Evolutionary conservation across 37 sponge, comb jelly and placozoan species (phyloP).

Genomic region (Spongia lamella): DNA sequence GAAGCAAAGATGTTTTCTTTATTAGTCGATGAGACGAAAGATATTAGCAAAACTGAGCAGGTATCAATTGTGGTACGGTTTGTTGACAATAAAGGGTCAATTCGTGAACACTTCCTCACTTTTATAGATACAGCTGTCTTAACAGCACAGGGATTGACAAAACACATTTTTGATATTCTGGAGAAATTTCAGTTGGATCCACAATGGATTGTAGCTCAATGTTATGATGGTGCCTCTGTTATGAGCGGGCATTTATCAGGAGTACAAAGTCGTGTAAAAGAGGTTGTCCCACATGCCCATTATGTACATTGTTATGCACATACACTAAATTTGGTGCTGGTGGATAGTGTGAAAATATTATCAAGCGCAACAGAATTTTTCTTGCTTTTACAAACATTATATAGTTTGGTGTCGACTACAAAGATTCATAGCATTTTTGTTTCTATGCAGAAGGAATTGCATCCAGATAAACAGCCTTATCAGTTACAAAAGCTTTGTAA

Average conservation of each 20-base stretch:
- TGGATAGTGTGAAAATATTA: slow-evolving; percentile 47
- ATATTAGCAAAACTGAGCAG: slow-evolving; percentile 62
- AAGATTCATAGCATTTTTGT: slow-evolving; percentile 52
- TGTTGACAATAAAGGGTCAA: slow-evolving; percentile 52
- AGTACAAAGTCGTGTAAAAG: slow-evolving; percentile 44
- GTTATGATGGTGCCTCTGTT: slow-evolving; percentile 74
- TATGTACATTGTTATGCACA: slow-evolving; percentile 74
- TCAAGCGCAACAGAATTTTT: slow-evolving; percentile 58
- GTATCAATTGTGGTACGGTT: slow-evolving; percentile 61
- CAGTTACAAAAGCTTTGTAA: slow-evolving; percentile 62
- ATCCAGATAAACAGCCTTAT: slow-evolving; percentile 44
- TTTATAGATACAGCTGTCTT: slow-evolving; percentile 45
- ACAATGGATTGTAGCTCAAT: slow-evolving; percentile 43
- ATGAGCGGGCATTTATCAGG: slow-evolving; percentile 71
- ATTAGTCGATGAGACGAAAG: slow-evolving; percentile 70
- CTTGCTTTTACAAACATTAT: slow-evolving; percentile 45
- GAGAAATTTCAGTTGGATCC: slow-evolving; percentile 33
- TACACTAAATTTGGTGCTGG: slow-evolving; percentile 61
- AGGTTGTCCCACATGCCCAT: slow-evolving; percentile 59
- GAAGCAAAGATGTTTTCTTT: slow-evolving; percentile 48
- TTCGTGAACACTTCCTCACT: slow-evolving; percentile 56
- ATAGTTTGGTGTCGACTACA: slow-evolving; percentile 45
- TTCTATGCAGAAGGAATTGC: slow-evolving; percentile 50
- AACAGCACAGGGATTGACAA: slow-evolving; percentile 45
- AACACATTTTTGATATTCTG: slow-evolving; percentile 49